These are phyloP conservation scores for Epinotia demarniana DNA, from an alignment of 2,888 invertebrate species.

Conservation along the genomic window DNA sequence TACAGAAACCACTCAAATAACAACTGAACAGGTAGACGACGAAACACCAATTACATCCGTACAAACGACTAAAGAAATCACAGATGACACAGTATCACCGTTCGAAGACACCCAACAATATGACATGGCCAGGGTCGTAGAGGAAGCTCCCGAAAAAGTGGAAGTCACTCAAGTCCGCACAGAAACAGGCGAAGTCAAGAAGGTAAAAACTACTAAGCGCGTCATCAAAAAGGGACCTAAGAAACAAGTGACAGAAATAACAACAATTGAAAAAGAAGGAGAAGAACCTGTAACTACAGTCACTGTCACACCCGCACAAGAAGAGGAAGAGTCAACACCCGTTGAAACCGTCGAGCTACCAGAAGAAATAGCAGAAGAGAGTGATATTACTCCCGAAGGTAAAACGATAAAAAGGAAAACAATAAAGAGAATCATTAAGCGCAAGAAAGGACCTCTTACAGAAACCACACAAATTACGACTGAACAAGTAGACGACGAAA, in stretches of 20 bases:
- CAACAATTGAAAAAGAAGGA: conserved; percentile 71
- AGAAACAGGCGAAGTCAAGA: conserved; percentile 61
- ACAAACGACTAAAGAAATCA: conserved; percentile 57
- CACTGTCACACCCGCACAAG: conserved; percentile 45
- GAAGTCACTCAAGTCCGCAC: conserved; percentile 67
- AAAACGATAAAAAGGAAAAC: conserved; percentile 7
- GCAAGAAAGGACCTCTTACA: conserved; percentile 62
- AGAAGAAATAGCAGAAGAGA: neutral
- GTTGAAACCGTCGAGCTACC: conserved; percentile 51
- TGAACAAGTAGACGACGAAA: conserved; percentile 27
- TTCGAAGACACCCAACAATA: conserved; percentile 45
- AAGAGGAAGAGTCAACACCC: conserved; percentile 55
- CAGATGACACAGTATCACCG: conserved; percentile 58
- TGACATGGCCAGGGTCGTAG: conserved; percentile 15
- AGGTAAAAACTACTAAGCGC: conserved; percentile 70
- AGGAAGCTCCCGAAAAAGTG: conserved; percentile 27
- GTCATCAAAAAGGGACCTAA: conserved; percentile 74
- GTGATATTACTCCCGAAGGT: neutral
- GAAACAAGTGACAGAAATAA: conserved; percentile 76
- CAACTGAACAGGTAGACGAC: conserved; percentile 1
- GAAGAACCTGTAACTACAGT: conserved; percentile 64
- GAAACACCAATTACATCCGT: conserved; percentile 55
- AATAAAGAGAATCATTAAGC: conserved; percentile 57
- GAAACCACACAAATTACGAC: conserved; percentile 54
- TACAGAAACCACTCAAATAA: conserved; percentile 6